phyloP scores from a whole-genome alignment of 2,797 vertebrate species.

The Phrynocephalus vlangalii region DNA sequence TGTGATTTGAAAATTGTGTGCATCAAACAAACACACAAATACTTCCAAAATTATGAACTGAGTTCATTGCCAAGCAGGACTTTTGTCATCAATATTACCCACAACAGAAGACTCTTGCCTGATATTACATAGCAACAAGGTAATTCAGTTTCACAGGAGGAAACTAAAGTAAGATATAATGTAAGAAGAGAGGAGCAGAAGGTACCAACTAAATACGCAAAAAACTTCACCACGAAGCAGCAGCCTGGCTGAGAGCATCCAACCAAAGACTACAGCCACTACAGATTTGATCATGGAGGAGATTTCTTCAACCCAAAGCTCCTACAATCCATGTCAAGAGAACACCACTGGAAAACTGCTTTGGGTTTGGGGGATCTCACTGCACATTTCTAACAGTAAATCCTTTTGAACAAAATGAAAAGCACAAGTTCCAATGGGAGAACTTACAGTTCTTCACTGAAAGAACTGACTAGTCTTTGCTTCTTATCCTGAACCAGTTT shows the following conservation, averaged over 20 bases:
- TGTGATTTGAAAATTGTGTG: neutral
- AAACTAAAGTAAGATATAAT: neutral
- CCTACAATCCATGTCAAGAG: neutral
- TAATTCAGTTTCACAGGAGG: neutral
- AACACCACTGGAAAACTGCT: neutral
- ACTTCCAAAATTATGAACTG: neutral
- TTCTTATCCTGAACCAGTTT: neutral
- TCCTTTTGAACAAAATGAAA: neutral
- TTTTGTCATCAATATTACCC: neutral
- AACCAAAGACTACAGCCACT: neutral
- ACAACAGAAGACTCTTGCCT: neutral
- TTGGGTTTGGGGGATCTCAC: neutral
- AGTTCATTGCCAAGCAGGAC: neutral
- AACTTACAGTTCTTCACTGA: neutral
- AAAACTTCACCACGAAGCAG: neutral
- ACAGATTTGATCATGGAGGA: neutral
- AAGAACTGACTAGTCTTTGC: neutral
- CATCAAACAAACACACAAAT: neutral
- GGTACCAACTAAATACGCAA: neutral
- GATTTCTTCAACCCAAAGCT: neutral
- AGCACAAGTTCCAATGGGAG: neutral
- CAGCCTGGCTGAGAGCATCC: neutral
- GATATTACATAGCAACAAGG: neutral
- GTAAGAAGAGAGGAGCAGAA: neutral
- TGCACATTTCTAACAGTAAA: neutral